phyloP scores from a whole-genome alignment of 2,113 vertebrate species.

The Maccullochella peelii region DNA sequence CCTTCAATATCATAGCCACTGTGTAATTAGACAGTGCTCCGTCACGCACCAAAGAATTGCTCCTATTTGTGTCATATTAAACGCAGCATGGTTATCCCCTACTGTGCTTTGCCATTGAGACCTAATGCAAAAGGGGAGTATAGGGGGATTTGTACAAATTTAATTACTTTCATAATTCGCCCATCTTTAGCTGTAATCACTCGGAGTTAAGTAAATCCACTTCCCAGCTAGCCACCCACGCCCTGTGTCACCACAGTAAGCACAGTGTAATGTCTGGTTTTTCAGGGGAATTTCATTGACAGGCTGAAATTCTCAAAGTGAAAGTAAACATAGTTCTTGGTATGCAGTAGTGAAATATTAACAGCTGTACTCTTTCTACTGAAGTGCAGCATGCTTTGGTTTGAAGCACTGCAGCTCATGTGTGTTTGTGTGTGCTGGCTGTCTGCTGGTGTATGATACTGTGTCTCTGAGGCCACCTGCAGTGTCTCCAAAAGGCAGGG shows the following conservation, averaged over 20 bases:
- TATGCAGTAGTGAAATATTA: slow-evolving; percentile 71
- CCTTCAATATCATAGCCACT: slow-evolving; percentile 69
- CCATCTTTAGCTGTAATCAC: slow-evolving; percentile 76
- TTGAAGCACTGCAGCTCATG: slow-evolving; percentile 6
- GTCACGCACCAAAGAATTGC: slow-evolving; percentile 65
- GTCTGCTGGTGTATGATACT: slow-evolving; percentile 57
- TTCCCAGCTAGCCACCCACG: slow-evolving; percentile 59
- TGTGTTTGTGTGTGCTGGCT: neutral
- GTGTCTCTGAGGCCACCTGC: slow-evolving; percentile 67
- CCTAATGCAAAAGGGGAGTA: slow-evolving; percentile 60
- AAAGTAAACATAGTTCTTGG: slow-evolving; percentile 69
- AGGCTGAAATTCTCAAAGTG: slow-evolving; percentile 52
- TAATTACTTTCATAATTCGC: slow-evolving; percentile 77
- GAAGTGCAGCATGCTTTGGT: slow-evolving; percentile 42
- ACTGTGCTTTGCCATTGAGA: slow-evolving; percentile 62
- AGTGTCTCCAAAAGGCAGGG: slow-evolving; percentile 59
- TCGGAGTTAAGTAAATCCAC: slow-evolving; percentile 67
- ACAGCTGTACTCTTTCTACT: slow-evolving; percentile 57
- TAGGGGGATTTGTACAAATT: slow-evolving; percentile 73
- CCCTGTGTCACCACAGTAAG: slow-evolving; percentile 36
- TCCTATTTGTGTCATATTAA: slow-evolving; percentile 69
- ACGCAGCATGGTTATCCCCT: slow-evolving; percentile 59
- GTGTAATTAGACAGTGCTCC: slow-evolving; percentile 76
- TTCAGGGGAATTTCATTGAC: slow-evolving; percentile 59
- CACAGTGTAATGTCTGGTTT: slow-evolving; percentile 13